These are phyloP conservation scores for Proisotoma minuta DNA, from an alignment of 2,888 invertebrate species.

Conservation along the genomic window DNA sequence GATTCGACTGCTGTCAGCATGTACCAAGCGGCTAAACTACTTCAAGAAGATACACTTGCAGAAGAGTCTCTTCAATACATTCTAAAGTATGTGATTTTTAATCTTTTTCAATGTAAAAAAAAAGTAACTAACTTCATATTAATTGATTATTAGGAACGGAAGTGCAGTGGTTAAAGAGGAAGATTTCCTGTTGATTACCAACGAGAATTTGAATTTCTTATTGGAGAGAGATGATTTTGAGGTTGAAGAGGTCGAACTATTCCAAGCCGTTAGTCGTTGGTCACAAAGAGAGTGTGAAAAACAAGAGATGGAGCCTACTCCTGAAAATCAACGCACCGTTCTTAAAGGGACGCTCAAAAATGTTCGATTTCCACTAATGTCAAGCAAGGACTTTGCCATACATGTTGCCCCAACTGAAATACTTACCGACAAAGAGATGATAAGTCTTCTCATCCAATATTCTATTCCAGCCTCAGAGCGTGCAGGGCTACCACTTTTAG, in stretches of 20 bases:
- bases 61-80: conserved; percentile 41
- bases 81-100: conserved; percentile 21
- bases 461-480: conserved; percentile 35
- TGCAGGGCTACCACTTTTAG: conserved; percentile 25
- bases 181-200: conserved; percentile 34
- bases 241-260: conserved; percentile 38
- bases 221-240: conserved; percentile 40
- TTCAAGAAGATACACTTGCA: conserved; percentile 36
- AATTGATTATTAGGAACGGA: conserved; percentile 28
- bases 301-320: conserved; percentile 34
- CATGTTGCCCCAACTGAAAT: conserved; percentile 40
- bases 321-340: conserved; percentile 35
- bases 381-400: conserved; percentile 37
- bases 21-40: conserved; percentile 40
- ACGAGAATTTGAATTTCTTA: conserved; percentile 34
- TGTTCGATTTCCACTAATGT: conserved; percentile 36
- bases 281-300: conserved; percentile 37
- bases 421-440: conserved; percentile 38
- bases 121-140: background rate
- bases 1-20: conserved; percentile 39
- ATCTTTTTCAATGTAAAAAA: background rate
- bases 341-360: conserved; percentile 32
- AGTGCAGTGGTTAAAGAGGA: conserved; percentile 35
- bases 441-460: conserved; percentile 38
- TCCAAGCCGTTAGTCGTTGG: conserved; percentile 38